Base-by-base conservation (phyloP, 1,140 invertebrate genomes). In the Euborellia annulipes region DNA sequence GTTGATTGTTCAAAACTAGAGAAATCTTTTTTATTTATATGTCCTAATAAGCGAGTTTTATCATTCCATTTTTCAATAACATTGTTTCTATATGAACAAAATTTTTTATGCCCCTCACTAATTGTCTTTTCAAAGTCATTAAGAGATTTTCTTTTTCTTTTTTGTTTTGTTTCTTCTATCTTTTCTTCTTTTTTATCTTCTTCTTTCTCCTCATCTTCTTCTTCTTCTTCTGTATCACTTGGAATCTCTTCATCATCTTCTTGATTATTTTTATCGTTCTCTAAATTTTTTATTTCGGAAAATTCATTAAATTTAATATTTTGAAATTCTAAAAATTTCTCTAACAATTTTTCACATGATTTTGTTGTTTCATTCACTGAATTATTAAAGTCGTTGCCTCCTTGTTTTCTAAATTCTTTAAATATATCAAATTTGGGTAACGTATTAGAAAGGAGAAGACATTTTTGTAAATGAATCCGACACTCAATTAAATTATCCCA, bases 51-150 rank as follows among this genome's bases (percentile, higher is more conserved):
- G 52, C 76, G 70, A 0, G 87, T 94, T 60, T 88, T 90, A 46
- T 92, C 84, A 64, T 91, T 83, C 90, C 90, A 97, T 61, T 90
- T 91, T 54, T 90, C 76, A 48, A 94, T 79, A 30, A 77, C 73
- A 22, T 70, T 58, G 61, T 88, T 79, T 64, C 87, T 74, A 52
- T 79, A 89, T n/a, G 70, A 56, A 49, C 61, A 65, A 49, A 85
- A 85, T 2, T 64, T 62, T 53, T 76, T 63, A 57, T 86, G 76
- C 44, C 69, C 65, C 46, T 71, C 67, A 14, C 67, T 55, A 14
- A 92, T 60, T 43, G 75, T 60, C 41, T 63, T 63, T 50, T 76
- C 75, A 61, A 76, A 81, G 19, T 81, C 72, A 36, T 62, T 61
- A 14, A 73, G 52, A 20, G 20, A 4, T 18, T 21, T 34, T 63